phyloP scores from a whole-genome alignment of 2,797 vertebrate species.

The Salarias fasciatus region DNA sequence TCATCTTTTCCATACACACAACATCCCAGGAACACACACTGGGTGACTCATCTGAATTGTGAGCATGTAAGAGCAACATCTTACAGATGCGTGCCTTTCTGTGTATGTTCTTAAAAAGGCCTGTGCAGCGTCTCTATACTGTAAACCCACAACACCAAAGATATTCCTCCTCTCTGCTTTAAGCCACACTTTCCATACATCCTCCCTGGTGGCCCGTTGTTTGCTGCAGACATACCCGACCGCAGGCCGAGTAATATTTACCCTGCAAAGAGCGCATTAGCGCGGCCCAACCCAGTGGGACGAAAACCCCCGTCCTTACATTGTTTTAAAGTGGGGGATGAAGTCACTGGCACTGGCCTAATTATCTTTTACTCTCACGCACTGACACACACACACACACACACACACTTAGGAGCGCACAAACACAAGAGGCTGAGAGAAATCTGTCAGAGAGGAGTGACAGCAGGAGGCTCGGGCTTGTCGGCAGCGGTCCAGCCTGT shows the following conservation, averaged over 20 bases:
- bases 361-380: too few relatives aligned
- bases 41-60: constrained; percentile 28
- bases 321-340: constrained; percentile 49
- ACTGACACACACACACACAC: constrained; percentile 49
- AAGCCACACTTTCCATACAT: constrained; percentile 60
- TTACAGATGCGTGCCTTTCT: constrained; percentile 1
- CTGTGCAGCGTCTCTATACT: constrained; percentile 18
- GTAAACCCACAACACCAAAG: constrained; percentile 46
- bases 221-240: constrained; percentile 66
- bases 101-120: not conserved
- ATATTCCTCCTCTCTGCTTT: constrained; percentile 36
- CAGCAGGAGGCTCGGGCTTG: constrained; percentile 51
- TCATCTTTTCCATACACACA: constrained; percentile 23
- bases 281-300: constrained; percentile 24
- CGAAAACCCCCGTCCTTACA: constrained; percentile 40
- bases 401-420: not conserved
- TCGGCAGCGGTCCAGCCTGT: constrained; percentile 33
- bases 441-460: constrained; percentile 25
- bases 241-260: constrained; percentile 64
- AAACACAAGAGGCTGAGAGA: constrained; percentile 11
- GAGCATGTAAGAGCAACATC: constrained; percentile 12
- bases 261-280: constrained; percentile 34
- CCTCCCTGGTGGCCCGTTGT: constrained; percentile 62
- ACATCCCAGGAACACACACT: constrained; percentile 30
- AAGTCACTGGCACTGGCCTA: constrained; percentile 53